Percentiles rank a stretch among this genome's conserved stretches.
phyloP scores from a whole-genome alignment of 2,797 vertebrate genomes.

The Microtus obscurus region DNA sequence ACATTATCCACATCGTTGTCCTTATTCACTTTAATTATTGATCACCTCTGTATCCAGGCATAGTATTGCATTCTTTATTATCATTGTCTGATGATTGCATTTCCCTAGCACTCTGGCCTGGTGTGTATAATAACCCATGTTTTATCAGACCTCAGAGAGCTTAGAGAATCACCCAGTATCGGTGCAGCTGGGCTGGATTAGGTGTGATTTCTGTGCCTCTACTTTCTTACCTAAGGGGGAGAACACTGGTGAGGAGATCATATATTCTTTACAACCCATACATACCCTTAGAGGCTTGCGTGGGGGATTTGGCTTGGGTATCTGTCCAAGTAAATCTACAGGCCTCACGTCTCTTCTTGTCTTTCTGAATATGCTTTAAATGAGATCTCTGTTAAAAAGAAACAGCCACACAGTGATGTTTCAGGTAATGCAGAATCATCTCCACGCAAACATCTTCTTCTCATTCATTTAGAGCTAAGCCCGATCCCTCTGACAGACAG shows the following conservation, averaged over 20 bases:
- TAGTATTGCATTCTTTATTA: background rate
- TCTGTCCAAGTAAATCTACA: background rate
- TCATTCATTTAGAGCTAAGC: background rate
- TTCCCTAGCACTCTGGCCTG: background rate
- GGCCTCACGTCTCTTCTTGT: background rate
- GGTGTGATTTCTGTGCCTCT: background rate
- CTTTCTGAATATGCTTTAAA: background rate
- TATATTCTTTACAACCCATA: fast-evolving
- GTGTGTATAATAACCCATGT: background rate
- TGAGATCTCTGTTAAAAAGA: background rate
- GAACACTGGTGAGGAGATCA: background rate
- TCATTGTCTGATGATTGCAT: background rate
- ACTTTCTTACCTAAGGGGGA: background rate
- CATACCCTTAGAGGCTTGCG: background rate
- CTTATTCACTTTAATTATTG: background rate
- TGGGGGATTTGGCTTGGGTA: background rate
- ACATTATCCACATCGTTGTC: background rate
- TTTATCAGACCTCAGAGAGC: background rate
- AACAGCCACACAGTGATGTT: background rate
- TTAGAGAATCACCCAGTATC: background rate
- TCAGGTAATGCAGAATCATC: background rate
- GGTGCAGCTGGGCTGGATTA: background rate
- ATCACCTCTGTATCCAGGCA: background rate
- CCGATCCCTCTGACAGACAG: background rate
- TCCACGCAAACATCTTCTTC: background rate